Conservation (phyloP, 2,797 vertebrate species). For the Glossophaga mutica region DNA sequence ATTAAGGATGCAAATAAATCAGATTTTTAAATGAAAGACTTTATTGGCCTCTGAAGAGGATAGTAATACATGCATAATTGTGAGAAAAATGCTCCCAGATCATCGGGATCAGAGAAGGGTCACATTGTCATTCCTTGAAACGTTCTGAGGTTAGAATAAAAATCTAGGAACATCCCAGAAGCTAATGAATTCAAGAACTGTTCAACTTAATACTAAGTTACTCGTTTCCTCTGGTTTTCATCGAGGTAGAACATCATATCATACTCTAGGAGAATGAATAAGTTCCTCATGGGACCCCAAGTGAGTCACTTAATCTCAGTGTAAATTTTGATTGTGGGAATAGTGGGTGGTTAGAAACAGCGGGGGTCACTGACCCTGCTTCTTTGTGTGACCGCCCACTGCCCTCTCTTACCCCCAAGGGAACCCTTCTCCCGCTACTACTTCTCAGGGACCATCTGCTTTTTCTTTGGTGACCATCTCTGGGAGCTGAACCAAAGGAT, state of each 20-base stretch:
- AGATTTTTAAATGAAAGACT: constrained; percentile 62
- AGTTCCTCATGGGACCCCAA: constrained; percentile 8
- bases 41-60: constrained; percentile 69
- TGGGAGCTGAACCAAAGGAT: background rate
- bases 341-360: constrained; percentile 35
- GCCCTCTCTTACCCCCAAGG: background rate
- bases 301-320: constrained; percentile 59
- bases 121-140: constrained; percentile 48
- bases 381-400: background rate
- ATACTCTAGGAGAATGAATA: background rate
- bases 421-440: background rate
- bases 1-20: constrained; percentile 68
- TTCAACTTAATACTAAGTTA: background rate
- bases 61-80: constrained; percentile 60
- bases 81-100: constrained; percentile 53
- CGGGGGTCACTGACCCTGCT: constrained; percentile 18
- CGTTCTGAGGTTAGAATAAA: constrained; percentile 42
- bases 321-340: constrained; percentile 51
- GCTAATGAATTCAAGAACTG: background rate
- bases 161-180: background rate
- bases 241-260: background rate
- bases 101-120: constrained; percentile 54
- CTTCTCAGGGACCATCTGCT: constrained; percentile 31
- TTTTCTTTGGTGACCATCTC: background rate
- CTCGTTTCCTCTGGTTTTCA: background rate